Percentiles rank a stretch among this genome's conserved stretches.
Conservation (phyloP, 2,888 invertebrate genomes). For the Dasysyrphus tricinctus region DNA sequence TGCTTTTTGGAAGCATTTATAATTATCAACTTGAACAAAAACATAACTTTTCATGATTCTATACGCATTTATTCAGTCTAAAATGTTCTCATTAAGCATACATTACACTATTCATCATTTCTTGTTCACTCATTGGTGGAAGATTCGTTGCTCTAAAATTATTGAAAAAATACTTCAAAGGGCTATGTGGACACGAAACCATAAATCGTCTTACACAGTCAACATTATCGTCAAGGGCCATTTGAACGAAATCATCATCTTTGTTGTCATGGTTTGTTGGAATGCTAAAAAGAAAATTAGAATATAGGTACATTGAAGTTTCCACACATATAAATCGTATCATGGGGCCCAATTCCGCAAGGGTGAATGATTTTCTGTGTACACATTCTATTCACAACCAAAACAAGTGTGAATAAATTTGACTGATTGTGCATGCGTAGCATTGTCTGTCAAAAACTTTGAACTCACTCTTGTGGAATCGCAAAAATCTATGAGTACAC, state of each 20-base stretch:
- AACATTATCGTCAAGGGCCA: conserved; percentile 58
- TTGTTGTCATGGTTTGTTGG: conserved; percentile 56
- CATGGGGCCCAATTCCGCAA: too few species aligned
- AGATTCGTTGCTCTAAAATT: conserved; percentile 42
- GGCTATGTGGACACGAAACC: conserved; percentile 65
- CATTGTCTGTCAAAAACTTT: too few species aligned
- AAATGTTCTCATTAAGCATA: conserved; percentile 24
- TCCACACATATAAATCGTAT: too few species aligned
- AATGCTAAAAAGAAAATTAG: conserved; percentile 36
- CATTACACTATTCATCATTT: conserved; percentile 29
- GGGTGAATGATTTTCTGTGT: too few species aligned
- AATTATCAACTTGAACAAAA: too few species aligned
- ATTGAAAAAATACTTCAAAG: conserved; percentile 45
- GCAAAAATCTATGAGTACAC: too few species aligned
- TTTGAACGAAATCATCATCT: conserved; percentile 61
- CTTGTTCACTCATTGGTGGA: conserved; percentile 25
- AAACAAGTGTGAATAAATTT: too few species aligned
- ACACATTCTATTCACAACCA: too few species aligned
- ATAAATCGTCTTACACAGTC: conserved; percentile 59
- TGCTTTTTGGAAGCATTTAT: too few species aligned
- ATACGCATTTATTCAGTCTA: conserved; percentile 8
- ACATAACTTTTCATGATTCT: not conserved
- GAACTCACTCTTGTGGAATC: too few species aligned
- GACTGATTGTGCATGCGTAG: too few species aligned
- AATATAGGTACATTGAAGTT: too few species aligned